Conservation (phyloP, 2,113 vertebrate species). For the Odocoileus hemionus region DNA sequence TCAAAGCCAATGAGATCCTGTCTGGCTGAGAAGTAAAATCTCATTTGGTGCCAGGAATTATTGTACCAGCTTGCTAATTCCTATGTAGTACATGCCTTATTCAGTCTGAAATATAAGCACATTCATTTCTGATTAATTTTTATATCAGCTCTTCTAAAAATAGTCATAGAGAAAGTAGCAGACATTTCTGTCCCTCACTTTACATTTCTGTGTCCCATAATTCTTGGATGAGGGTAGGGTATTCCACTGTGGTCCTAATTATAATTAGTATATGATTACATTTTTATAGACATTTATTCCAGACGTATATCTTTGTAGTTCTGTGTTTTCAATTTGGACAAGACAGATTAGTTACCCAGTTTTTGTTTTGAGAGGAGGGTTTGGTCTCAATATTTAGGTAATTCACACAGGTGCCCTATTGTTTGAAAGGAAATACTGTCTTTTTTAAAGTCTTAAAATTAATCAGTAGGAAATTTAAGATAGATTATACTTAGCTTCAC, state of each 20-base stretch:
- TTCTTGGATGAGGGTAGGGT: not conserved
- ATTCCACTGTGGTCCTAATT: not conserved
- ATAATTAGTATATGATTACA: not conserved
- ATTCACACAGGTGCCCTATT: not conserved
- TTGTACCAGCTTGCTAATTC: not conserved
- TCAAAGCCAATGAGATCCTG: slow-evolving; percentile 34
- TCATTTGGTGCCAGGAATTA: slow-evolving; percentile 49
- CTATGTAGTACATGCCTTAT: not conserved
- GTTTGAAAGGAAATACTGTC: not conserved
- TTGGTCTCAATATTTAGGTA: not conserved
- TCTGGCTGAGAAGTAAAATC: not conserved
- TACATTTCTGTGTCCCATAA: not conserved
- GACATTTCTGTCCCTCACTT: not conserved
- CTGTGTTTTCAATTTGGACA: not conserved
- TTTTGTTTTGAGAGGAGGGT: not conserved
- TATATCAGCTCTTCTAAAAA: slow-evolving; percentile 4
- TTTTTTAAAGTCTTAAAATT: slow-evolving; percentile 9
- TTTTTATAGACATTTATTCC: not conserved
- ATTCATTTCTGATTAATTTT: slow-evolving; percentile 5
- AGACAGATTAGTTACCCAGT: not conserved
- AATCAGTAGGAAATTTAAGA: slow-evolving; percentile 10
- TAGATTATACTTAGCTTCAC: not conserved
- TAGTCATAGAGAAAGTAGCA: not conserved
- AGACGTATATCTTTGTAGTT: not conserved
- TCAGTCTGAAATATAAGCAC: slow-evolving; percentile 6